Evolutionary conservation across 2,888 invertebrate genomes (phyloP).

Genomic region (Melanostoma scalare): DNA sequence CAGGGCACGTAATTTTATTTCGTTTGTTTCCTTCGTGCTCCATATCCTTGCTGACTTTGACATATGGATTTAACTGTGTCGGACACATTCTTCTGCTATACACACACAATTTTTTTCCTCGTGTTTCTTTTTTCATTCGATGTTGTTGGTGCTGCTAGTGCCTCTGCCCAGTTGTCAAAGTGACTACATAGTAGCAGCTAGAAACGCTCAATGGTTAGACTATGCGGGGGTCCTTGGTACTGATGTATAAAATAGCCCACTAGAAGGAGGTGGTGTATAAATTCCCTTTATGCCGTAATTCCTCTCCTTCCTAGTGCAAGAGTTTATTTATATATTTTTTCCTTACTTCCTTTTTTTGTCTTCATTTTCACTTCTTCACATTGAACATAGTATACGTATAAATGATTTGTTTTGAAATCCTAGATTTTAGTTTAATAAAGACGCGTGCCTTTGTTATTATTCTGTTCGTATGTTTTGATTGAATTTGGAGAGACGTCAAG

Average conservation of each 20-base stretch:
- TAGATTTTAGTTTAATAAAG: conserved; percentile 61
- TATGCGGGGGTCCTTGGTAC: conserved; percentile 4
- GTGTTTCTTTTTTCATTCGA: no score
- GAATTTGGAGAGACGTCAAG: conserved; percentile 49
- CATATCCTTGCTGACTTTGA: conserved; percentile 69
- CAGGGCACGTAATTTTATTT: conserved; percentile 72
- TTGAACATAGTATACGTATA: conserved; percentile 22
- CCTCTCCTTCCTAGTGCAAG: not conserved
- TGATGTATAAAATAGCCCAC: not conserved
- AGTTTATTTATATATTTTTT: conserved; percentile 11
- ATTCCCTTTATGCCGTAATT: not conserved
- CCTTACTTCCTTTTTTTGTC: conserved; percentile 12
- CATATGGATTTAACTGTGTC: conserved; percentile 70
- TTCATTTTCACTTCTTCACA: conserved; percentile 56
- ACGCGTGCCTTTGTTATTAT: conserved; percentile 59
- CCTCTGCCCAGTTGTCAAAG: not conserved
- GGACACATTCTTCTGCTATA: conserved; percentile 45
- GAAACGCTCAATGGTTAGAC: conserved; percentile 13
- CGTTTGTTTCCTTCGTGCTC: conserved; percentile 71
- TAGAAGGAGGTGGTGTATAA: not conserved
- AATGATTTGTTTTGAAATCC: conserved; percentile 63
- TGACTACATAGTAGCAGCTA: conserved; percentile 9
- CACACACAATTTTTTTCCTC: conserved; percentile 2
- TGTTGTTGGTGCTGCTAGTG: no score
- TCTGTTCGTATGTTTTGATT: conserved; percentile 56